Evolutionary conservation across 2,888 invertebrate genomes (phyloP).

Genomic region (Drosophila melanosoma): DNA sequence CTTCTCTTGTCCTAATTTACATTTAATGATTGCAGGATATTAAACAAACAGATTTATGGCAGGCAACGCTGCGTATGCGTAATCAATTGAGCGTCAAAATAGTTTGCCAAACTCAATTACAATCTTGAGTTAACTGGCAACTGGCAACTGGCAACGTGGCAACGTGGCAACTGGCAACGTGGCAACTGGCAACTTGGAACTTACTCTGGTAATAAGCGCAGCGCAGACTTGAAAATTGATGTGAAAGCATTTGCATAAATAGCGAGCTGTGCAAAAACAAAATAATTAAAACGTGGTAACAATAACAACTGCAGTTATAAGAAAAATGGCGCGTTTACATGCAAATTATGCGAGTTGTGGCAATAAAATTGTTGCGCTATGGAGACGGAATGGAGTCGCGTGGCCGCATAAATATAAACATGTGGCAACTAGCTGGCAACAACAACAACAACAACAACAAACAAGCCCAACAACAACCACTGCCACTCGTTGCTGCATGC

Average conservation of each 20-base stretch:
- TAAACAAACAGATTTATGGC: constrained; percentile 47
- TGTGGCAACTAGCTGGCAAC: constrained; percentile 60
- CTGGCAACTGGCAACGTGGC: constrained; percentile 14
- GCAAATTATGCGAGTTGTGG: constrained; percentile 80
- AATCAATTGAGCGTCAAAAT: constrained; percentile 76
- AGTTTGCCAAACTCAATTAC: constrained; percentile 74
- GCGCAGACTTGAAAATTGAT: constrained; percentile 65
- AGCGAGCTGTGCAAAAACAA: constrained; percentile 57
- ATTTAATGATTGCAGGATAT: constrained; percentile 3
- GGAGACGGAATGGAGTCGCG: constrained; percentile 32
- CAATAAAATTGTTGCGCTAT: constrained; percentile 67
- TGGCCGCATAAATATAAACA: constrained; percentile 80
- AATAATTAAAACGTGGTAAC: constrained; percentile 68
- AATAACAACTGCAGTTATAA: constrained; percentile 45
- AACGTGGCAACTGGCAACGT: background rate
- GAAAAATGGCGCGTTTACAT: constrained; percentile 83
- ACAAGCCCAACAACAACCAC: background rate
- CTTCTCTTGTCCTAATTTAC: background rate
- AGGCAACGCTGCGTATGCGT: constrained; percentile 66
- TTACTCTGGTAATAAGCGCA: constrained; percentile 49
- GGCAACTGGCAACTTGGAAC: constrained; percentile 14
- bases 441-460: background rate
- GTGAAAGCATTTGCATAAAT: constrained; percentile 73
- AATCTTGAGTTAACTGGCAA: constrained; percentile 39
- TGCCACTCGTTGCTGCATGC: constrained; percentile 40